These are phyloP conservation scores for Leucophenga montana DNA, from an alignment of 2,888 invertebrate genomes.

Conservation along the genomic window DNA sequence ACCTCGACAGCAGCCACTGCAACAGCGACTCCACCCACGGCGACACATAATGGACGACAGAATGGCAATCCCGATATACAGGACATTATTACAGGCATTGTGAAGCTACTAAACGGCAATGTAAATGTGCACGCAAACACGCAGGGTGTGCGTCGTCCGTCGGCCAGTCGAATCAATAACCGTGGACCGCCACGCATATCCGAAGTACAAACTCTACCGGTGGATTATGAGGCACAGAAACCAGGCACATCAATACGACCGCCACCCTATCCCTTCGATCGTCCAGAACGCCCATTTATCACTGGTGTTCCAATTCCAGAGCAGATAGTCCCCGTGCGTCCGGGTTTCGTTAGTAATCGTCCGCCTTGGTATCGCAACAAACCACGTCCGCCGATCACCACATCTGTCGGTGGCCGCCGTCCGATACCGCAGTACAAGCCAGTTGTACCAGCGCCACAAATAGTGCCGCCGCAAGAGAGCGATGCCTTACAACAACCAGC, in stretches of 20 bases:
- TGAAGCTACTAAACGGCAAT: constrained; percentile 89
- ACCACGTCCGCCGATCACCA: constrained; percentile 74
- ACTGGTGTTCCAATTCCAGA: constrained; percentile 83
- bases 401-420: constrained; percentile 73
- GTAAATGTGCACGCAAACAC: constrained; percentile 88
- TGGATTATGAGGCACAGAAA: constrained; percentile 73
- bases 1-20: constrained; percentile 67
- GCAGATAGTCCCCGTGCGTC: constrained; percentile 81
- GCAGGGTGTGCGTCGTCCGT: constrained; percentile 79
- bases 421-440: constrained; percentile 80
- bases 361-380: constrained; percentile 81
- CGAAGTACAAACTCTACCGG: constrained; percentile 81
- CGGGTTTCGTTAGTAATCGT: constrained; percentile 76
- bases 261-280: constrained; percentile 82
- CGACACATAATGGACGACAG: constrained; percentile 71
- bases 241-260: constrained; percentile 70
- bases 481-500: constrained; percentile 29
- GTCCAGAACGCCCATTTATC: constrained; percentile 78
- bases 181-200: constrained; percentile 90
- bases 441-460: constrained; percentile 74
- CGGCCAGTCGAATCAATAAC: constrained; percentile 88
- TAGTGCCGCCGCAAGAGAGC: constrained; percentile 53
- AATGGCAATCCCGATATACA: constrained; percentile 86
- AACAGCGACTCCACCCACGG: constrained; percentile 59
- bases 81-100: constrained; percentile 91